A percentile compares a stretch with the other conserved stretches of the same genome.
Evolutionary conservation across 2,797 vertebrate genomes (phyloP).

Genomic region (Tokudaia tokunoshimensis): DNA sequence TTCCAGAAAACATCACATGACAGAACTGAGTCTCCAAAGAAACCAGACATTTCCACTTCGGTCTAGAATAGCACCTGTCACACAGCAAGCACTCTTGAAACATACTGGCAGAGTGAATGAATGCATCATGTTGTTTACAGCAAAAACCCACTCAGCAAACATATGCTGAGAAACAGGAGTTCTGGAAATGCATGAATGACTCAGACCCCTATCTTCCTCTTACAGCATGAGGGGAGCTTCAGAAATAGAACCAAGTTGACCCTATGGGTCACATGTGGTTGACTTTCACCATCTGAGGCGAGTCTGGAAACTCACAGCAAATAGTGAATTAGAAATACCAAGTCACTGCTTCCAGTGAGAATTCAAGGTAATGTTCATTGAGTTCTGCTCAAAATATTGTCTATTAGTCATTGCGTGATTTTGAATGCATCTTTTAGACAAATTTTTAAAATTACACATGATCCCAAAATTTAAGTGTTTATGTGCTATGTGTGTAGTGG

Average conservation of each 20-base stretch:
- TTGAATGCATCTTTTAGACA: background rate
- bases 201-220: background rate
- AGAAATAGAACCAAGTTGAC: background rate
- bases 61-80: background rate
- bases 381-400: background rate
- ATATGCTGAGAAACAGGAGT: background rate
- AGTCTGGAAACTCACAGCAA: background rate
- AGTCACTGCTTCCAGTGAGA: background rate
- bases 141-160: background rate
- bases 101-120: background rate
- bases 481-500: background rate
- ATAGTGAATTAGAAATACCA: background rate
- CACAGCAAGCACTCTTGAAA: background rate
- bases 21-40: background rate
- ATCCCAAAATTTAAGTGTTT: background rate
- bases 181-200: background rate
- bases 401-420: background rate
- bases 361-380: background rate
- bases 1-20: background rate
- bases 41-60: background rate
- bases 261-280: background rate
- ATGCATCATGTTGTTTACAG: background rate
- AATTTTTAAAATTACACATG: background rate
- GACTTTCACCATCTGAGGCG: background rate
- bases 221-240: background rate